These are phyloP conservation scores for Hormaphis cornu DNA, from an alignment of 1,140 invertebrate genomes.

Conservation along the genomic window DNA sequence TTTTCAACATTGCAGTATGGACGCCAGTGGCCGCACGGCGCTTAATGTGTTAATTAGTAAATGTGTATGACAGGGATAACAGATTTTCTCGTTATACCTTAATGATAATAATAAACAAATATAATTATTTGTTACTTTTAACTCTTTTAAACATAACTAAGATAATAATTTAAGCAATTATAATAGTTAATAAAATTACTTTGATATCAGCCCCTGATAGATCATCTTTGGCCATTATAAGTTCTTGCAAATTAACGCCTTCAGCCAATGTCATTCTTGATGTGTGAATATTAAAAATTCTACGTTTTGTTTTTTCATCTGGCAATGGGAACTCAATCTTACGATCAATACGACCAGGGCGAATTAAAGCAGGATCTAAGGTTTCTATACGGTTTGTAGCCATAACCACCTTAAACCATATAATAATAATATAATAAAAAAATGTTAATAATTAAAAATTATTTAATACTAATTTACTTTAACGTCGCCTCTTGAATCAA, in stretches of 20 bases:
- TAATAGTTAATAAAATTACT: slow-evolving; percentile 42
- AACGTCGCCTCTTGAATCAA: slow-evolving; percentile 85
- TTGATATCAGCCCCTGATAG: slow-evolving; percentile 92
- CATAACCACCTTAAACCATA: slow-evolving; percentile 77
- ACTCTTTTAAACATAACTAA: too few relatives aligned
- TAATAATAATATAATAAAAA: neutral
- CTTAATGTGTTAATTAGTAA: too few relatives aligned
- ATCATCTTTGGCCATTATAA: slow-evolving; percentile 99
- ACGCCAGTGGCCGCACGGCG: too few relatives aligned
- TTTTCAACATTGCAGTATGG: too few relatives aligned
- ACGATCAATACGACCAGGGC: slow-evolving; percentile 96
- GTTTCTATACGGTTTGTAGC: slow-evolving; percentile 99
- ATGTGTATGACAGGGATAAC: too few relatives aligned
- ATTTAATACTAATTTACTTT: slow-evolving; percentile 18
- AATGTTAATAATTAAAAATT: neutral
- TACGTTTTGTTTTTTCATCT: slow-evolving; percentile 96
- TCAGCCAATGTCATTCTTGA: slow-evolving; percentile 93
- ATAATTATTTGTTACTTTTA: too few relatives aligned
- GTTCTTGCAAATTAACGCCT: slow-evolving; percentile 95
- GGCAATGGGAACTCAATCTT: slow-evolving; percentile 99
- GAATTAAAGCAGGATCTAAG: slow-evolving; percentile 94
- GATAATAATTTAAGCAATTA: slow-evolving; percentile 28
- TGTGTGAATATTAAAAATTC: slow-evolving; percentile 98
- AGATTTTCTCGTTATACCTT: too few relatives aligned
- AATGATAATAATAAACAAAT: too few relatives aligned